Percentiles rank a stretch among this genome's conserved stretches.
Conservation (phyloP, 2,113 vertebrate species). For the Laticauda colubrina region DNA sequence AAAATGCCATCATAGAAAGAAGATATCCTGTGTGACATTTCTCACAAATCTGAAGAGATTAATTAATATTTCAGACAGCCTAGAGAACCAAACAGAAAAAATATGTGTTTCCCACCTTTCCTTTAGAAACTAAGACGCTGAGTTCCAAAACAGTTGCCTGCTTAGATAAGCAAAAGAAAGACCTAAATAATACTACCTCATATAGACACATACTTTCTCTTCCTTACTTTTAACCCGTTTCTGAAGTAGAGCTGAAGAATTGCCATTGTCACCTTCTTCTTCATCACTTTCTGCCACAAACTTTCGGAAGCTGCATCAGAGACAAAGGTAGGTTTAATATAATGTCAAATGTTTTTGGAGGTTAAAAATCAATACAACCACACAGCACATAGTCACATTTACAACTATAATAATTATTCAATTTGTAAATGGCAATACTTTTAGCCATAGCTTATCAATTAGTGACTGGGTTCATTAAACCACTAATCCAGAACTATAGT, state of each 20-base stretch:
- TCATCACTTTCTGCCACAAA: conserved; percentile 81
- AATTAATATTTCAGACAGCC: too few species aligned
- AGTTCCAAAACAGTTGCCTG: background rate
- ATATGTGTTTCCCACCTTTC: background rate
- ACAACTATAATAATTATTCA: background rate
- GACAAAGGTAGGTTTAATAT: background rate
- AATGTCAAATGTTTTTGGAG: background rate
- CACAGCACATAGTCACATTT: background rate
- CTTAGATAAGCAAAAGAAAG: background rate
- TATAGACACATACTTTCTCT: conserved; percentile 76
- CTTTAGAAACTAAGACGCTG: background rate
- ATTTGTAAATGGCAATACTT: background rate
- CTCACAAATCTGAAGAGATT: background rate
- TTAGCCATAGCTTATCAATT: background rate
- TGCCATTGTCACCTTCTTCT: conserved; percentile 45
- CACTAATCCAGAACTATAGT: background rate
- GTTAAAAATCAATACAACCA: background rate
- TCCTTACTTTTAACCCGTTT: conserved; percentile 74
- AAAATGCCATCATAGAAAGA: background rate
- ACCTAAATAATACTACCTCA: background rate
- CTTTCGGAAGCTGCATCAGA: conserved; percentile 72
- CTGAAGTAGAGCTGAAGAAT: conserved; percentile 66
- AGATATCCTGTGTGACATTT: background rate
- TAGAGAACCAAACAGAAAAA: background rate
- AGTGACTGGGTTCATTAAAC: background rate